Percentiles rank a stretch among this genome's conserved stretches.
These are phyloP conservation scores for Melinopterus prodromus DNA, from an alignment of 2,888 invertebrate species.

Conservation along the genomic window DNA sequence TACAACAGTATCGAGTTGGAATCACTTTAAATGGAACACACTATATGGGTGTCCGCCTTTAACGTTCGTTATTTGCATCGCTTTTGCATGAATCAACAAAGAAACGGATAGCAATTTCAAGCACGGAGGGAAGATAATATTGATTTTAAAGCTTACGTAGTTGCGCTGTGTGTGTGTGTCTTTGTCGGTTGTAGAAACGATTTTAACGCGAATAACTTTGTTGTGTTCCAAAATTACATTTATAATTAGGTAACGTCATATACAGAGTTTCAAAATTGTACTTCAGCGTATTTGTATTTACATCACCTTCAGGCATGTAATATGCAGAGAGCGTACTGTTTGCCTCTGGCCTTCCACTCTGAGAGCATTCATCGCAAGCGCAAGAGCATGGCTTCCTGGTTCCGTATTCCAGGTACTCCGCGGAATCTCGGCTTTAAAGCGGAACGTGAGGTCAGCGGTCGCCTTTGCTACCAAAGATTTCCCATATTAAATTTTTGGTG, in stretches of 20 bases:
- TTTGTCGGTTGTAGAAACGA: neutral
- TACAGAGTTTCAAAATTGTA: neutral
- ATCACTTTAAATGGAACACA: too few relatives aligned
- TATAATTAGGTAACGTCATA: conserved; percentile 4
- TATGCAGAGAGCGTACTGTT: conserved; percentile 28
- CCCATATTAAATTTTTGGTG: neutral
- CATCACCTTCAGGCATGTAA: conserved; percentile 13
- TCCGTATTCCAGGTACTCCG: conserved; percentile 13
- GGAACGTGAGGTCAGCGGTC: conserved; percentile 10
- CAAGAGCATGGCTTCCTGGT: conserved; percentile 13
- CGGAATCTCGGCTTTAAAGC: conserved; percentile 8
- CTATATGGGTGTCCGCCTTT: too few relatives aligned
- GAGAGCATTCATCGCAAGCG: neutral
- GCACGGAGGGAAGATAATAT: neutral
- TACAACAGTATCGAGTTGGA: too few relatives aligned
- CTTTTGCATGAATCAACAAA: neutral
- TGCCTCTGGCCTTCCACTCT: conserved; percentile 30
- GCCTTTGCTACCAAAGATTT: neutral
- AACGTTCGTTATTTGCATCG: neutral
- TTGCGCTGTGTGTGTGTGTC: neutral
- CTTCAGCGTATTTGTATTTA: neutral
- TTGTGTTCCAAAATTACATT: neutral
- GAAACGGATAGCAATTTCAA: neutral
- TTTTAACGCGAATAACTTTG: neutral
- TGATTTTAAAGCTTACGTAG: neutral